These are phyloP conservation scores for Candoia aspera DNA, from an alignment of 2,113 vertebrate species.

Conservation along the genomic window DNA sequence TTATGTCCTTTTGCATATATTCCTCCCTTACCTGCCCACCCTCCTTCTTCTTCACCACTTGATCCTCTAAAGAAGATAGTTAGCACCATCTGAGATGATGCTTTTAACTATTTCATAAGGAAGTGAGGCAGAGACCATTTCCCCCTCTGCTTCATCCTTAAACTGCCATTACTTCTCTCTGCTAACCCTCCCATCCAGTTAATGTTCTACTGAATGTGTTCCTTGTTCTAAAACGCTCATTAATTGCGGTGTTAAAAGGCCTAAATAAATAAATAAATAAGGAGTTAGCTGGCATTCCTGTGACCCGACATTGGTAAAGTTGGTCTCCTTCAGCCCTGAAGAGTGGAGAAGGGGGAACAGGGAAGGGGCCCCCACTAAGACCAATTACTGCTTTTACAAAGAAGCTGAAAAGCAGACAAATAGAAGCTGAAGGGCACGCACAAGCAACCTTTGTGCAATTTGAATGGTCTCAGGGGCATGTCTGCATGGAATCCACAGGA, in stretches of 20 bases:
- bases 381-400: conserved; percentile 98
- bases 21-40: neutral
- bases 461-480: conserved; percentile 90
- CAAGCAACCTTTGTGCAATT: conserved; percentile 99
- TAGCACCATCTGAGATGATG: conserved; percentile 74
- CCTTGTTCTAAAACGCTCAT: conserved; percentile 84
- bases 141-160: conserved; percentile 69
- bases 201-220: conserved; percentile 73
- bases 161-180: conserved; percentile 64
- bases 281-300: conserved; percentile 82
- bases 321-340: conserved; percentile 82
- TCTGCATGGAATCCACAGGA: conserved; percentile 84
- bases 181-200: conserved; percentile 61
- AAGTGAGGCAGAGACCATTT: conserved; percentile 72
- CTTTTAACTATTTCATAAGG: conserved; percentile 74
- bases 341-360: conserved; percentile 66
- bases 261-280: conserved; percentile 78
- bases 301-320: conserved; percentile 74
- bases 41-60: conserved; percentile 48
- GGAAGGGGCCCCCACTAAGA: conserved; percentile 87
- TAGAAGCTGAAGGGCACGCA: conserved; percentile 97
- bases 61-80: conserved; percentile 72
- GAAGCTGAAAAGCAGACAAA: conserved; percentile 98
- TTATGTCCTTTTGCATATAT: conserved; percentile 77
- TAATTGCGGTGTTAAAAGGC: conserved; percentile 95